phyloP scores from a whole-genome alignment of 2,888 invertebrate genomes.

The Drosophila peninsularis region DNA sequence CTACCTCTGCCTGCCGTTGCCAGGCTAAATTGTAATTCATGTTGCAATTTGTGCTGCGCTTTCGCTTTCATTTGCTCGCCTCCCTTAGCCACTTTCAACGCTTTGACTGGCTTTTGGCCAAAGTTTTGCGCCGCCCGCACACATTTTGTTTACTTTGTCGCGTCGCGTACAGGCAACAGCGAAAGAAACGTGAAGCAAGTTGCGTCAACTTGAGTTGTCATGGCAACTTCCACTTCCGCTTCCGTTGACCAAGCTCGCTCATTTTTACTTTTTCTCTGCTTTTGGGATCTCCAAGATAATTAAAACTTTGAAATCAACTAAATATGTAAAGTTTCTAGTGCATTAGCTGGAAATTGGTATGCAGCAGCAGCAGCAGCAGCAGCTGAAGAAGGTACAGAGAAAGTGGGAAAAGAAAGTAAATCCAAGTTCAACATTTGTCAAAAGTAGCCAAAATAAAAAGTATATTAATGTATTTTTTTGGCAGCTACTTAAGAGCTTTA shows the following conservation, averaged over 20 bases:
- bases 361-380: slow-evolving; percentile 16
- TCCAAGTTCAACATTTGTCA: slow-evolving; percentile 28
- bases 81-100: slow-evolving; percentile 10
- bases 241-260: slow-evolving; percentile 42
- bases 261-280: not conserved
- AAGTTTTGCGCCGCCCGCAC: slow-evolving; percentile 35
- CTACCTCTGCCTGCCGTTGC: slow-evolving; percentile 21
- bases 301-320: slow-evolving; percentile 75
- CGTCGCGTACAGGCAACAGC: slow-evolving; percentile 26
- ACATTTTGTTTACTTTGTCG: slow-evolving; percentile 47
- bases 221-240: slow-evolving; percentile 66
- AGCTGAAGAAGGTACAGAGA: not conserved
- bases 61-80: slow-evolving; percentile 41
- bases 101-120: slow-evolving; percentile 21
- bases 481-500: slow-evolving; percentile 33
- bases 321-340: slow-evolving; percentile 73
- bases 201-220: slow-evolving; percentile 57
- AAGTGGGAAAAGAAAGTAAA: slow-evolving; percentile 14
- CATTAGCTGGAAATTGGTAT: slow-evolving; percentile 66
- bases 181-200: slow-evolving; percentile 23
- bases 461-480: slow-evolving; percentile 26
- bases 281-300: slow-evolving; percentile 70
- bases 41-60: slow-evolving; percentile 71
- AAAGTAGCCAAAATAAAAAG: slow-evolving; percentile 28
- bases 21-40: slow-evolving; percentile 68